These are phyloP conservation scores for Orientallactaga sibirica DNA, from an alignment of 2,797 vertebrate genomes.

Conservation along the genomic window DNA sequence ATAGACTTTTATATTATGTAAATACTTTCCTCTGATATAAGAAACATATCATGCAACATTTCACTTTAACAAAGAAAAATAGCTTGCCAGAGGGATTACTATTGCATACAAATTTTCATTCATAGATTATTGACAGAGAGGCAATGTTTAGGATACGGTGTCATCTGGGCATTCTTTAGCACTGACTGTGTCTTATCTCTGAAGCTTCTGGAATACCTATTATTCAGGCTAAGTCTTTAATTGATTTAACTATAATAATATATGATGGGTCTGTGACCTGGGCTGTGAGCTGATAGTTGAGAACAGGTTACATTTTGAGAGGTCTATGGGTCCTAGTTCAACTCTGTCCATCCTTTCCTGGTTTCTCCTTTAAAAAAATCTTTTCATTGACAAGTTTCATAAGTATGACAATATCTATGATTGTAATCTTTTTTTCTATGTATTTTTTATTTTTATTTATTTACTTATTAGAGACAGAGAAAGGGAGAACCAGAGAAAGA, in stretches of 20 bases:
- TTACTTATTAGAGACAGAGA: too few relatives aligned
- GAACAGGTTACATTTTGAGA: conserved; percentile 21
- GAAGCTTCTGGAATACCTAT: not conserved
- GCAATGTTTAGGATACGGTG: not conserved
- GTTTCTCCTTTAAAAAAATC: not conserved
- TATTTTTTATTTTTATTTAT: too few relatives aligned
- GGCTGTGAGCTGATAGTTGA: not conserved
- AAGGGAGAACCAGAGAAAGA: too few relatives aligned
- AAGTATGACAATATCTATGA: too few relatives aligned
- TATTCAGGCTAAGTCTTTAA: not conserved
- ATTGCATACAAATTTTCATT: not conserved
- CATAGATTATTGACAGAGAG: not conserved
- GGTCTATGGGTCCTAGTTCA: not conserved
- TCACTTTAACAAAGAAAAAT: conserved; percentile 43
- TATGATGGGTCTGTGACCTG: not conserved
- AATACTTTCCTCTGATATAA: conserved; percentile 29
- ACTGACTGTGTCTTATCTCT: not conserved
- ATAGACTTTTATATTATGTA: conserved; percentile 38
- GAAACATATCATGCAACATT: conserved; percentile 43
- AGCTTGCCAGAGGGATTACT: conserved; percentile 10
- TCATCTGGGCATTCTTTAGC: not conserved
- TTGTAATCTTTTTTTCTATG: too few relatives aligned
- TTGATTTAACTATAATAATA: conserved; percentile 15
- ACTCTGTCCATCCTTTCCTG: not conserved
- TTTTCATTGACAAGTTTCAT: too few relatives aligned